Evolutionary conservation across 2,113 vertebrate species (phyloP), one percentile per base, ranked within the genome.

Genomic region (Reinhardtius hippoglossoides): DNA sequence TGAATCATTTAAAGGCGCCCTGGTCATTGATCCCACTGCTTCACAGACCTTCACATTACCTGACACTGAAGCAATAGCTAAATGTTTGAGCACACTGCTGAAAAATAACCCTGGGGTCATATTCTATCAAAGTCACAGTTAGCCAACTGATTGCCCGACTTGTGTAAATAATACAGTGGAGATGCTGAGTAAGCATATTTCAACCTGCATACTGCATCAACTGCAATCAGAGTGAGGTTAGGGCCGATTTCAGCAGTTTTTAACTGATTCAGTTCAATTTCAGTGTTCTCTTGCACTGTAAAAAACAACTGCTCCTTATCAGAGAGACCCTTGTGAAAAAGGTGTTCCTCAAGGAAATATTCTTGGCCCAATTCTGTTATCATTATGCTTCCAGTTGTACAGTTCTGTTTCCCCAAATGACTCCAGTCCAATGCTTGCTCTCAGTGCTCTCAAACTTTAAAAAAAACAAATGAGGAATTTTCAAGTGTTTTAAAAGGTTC

Each of bases 51-150:
- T 94, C 89, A 92, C 84, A 90, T 89, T 76, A 74, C 64, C 79
- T 84, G 86, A 82, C 77, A 82, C 83, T 93, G 92, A 92, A 80
- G 93, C 93, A 94, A 94, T 94, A 86, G 81, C 93, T 92, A 91
- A 94, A 94, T 95, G 92, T 94, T 95, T 94, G 90, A 88, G 78
- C 74, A 91, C 52, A 64, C 67, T 69, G 87, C 92, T 90, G 89
- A 80, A 80, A 90, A 89, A 90, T 86, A 75, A 86, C 87, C 88
- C 71, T 67, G 73, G 64, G 90, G 92, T 93, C 88, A 91, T 67
- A 84, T 65, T 55, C 76, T 79, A 74, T 74, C 62, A 65, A 31
- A 87, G 80, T 67, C 76, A 67, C 74, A 67, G 71, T 89, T 90
- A 82, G 92, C 84, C 81, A 88, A 88, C 87, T 76, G 75, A 72